phyloP scores from a whole-genome alignment of 2,888 invertebrate species.

The Fissipunctia ypsillon region DNA sequence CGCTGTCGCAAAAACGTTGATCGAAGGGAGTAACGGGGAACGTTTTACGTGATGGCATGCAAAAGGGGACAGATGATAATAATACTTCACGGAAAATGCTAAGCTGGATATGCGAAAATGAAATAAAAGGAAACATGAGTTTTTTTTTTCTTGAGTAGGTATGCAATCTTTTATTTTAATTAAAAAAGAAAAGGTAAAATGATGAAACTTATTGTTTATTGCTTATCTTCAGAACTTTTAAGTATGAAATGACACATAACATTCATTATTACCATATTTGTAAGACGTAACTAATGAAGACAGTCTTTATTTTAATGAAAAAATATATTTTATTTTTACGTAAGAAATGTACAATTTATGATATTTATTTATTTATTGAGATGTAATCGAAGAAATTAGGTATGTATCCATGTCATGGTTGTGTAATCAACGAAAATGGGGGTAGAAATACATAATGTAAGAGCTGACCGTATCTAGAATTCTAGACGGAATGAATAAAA shows the following conservation, averaged over 20 bases:
- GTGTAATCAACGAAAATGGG: conserved; percentile 48
- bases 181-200: not conserved
- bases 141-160: not conserved
- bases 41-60: conserved; percentile 45
- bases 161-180: not conserved
- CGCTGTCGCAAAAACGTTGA: conserved; percentile 28
- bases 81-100: conserved; percentile 24
- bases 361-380: conserved; percentile 16
- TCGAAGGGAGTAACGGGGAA: conserved; percentile 33
- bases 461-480: conserved; percentile 26
- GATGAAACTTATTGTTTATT: not conserved
- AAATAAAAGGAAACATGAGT: not conserved
- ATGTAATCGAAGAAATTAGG: conserved; percentile 35
- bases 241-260: not conserved
- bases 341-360: conserved; percentile 12
- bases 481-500: conserved; percentile 36
- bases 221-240: not conserved
- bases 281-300: conserved; percentile 21
- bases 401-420: conserved; percentile 46
- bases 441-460: conserved; percentile 59
- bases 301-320: conserved; percentile 1
- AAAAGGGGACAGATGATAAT: conserved; percentile 10
- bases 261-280: conserved; percentile 25
- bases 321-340: conserved; percentile 4
- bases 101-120: conserved; percentile 10